Conservation (phyloP, 2,888 invertebrate genomes). For the Dusona sp. region DNA sequence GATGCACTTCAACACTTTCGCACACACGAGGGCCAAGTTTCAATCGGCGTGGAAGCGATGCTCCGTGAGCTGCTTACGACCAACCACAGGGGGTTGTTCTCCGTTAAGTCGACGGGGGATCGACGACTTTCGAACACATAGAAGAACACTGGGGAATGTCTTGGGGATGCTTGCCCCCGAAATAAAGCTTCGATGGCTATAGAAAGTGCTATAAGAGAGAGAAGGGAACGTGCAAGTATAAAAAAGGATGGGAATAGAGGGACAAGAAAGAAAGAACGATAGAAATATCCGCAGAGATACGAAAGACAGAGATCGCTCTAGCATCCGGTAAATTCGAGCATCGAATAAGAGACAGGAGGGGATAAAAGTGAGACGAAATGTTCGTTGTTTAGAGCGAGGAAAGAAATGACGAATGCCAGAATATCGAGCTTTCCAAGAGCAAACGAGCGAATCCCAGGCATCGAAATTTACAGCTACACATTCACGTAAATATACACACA, state of each 20-base stretch:
- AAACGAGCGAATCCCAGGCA: constrained; percentile 20
- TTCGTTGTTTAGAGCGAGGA: background rate
- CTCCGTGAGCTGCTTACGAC: constrained; percentile 78
- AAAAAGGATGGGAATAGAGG: background rate
- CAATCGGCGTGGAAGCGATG: constrained; percentile 79
- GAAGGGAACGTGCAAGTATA: background rate
- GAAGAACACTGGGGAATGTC: constrained; percentile 27
- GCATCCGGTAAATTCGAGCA: constrained; percentile 9
- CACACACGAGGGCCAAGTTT: constrained; percentile 74
- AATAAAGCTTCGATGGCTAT: constrained; percentile 37
- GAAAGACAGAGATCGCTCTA: background rate
- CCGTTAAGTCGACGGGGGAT: constrained; percentile 53
- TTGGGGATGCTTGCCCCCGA: constrained; percentile 39
- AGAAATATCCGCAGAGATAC: background rate
- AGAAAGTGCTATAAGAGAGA: background rate
- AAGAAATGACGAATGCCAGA: constrained; percentile 38
- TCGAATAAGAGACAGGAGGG: background rate
- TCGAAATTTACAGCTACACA: constrained; percentile 38
- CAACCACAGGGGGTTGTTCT: constrained; percentile 58
- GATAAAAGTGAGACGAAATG: constrained; percentile 17
- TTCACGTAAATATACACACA: background rate
- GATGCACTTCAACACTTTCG: constrained; percentile 79
- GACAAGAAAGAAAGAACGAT: background rate
- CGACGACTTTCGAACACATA: constrained; percentile 49
- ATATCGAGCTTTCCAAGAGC: constrained; percentile 34